Conservation (phyloP, 2,888 invertebrate genomes). For the Chaetoderma sp. region DNA sequence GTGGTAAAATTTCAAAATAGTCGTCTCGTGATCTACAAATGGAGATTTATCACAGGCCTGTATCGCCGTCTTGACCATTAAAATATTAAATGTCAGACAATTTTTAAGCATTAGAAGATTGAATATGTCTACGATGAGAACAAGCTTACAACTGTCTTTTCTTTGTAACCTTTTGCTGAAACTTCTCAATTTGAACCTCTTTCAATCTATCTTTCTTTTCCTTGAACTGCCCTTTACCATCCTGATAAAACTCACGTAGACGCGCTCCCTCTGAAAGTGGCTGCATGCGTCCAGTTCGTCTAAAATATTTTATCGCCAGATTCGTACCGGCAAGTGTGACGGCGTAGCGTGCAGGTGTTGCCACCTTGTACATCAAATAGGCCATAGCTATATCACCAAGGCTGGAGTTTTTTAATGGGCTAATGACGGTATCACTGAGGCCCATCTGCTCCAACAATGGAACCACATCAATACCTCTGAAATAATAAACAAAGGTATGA, state of each 20-base stretch:
- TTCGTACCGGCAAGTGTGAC: slow-evolving; percentile 92
- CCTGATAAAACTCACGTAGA: slow-evolving; percentile 51
- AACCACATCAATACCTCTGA: slow-evolving; percentile 92
- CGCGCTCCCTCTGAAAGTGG: slow-evolving; percentile 76
- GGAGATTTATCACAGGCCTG: no score
- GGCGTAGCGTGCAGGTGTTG: slow-evolving; percentile 91
- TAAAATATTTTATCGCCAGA: slow-evolving; percentile 83
- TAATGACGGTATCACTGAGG: slow-evolving; percentile 82
- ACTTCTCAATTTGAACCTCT: background rate
- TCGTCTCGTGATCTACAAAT: no score
- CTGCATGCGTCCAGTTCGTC: slow-evolving; percentile 81
- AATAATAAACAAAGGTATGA: slow-evolving; percentile 37
- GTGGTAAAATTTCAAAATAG: no score
- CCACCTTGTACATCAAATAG: slow-evolving; percentile 92
- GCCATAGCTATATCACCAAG: slow-evolving; percentile 92
- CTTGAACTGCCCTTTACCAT: slow-evolving; percentile 46
- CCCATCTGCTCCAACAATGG: slow-evolving; percentile 82
- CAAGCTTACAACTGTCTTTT: no score
- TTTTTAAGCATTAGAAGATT: no score
- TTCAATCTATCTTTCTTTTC: slow-evolving; percentile 6
- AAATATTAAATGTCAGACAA: no score
- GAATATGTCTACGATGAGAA: no score
- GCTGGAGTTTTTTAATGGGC: slow-evolving; percentile 79
- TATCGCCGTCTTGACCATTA: no score
- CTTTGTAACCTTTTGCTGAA: no score